Conservation (phyloP, 2,888 invertebrate species). For the Himalopsyche kuldschensis region DNA sequence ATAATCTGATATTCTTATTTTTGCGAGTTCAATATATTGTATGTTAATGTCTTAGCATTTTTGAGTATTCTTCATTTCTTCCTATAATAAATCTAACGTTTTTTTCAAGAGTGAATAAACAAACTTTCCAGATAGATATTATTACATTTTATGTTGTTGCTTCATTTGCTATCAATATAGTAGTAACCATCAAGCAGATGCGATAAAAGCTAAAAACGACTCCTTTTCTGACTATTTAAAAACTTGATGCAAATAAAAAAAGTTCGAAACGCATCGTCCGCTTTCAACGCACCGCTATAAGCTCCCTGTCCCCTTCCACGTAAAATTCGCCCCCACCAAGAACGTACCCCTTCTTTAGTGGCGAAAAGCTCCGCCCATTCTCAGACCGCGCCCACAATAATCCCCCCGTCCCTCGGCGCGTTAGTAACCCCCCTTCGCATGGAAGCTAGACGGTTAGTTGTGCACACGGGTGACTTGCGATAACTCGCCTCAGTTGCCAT, state of each 20-base stretch:
- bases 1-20: too few relatives aligned
- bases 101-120: too few relatives aligned
- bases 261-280: background rate
- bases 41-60: too few relatives aligned
- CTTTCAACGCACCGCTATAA: background rate
- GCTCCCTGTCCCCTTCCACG: background rate
- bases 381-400: constrained; percentile 39
- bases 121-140: too few relatives aligned
- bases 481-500: constrained; percentile 56
- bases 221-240: too few relatives aligned
- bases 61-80: too few relatives aligned
- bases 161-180: too few relatives aligned
- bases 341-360: constrained; percentile 45
- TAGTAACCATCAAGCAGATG: too few relatives aligned
- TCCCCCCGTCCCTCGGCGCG: constrained; percentile 51
- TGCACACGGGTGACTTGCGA: constrained; percentile 62
- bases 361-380: constrained; percentile 47
- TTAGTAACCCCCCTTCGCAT: constrained; percentile 44
- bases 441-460: constrained; percentile 42
- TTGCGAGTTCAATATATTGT: too few relatives aligned
- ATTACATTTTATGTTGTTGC: too few relatives aligned
- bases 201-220: too few relatives aligned
- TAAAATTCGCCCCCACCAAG: constrained; percentile 43
- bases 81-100: too few relatives aligned
- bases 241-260: background rate